Evolutionary conservation across 1,140 invertebrate species (phyloP), one percentile per base, ranked within the genome.

Genomic region (Microplitis demolitor): DNA sequence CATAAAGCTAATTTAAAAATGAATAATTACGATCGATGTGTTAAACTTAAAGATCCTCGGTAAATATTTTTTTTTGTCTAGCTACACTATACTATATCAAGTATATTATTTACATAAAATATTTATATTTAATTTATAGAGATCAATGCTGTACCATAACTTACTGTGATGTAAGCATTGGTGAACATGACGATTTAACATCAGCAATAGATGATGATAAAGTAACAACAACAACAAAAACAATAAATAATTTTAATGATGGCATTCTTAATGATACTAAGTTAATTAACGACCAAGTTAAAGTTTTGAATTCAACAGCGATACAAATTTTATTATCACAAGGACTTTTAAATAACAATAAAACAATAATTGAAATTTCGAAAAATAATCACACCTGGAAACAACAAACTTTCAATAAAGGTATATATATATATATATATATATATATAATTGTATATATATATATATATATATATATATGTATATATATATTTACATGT

Each of bases 81-180:
- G 6, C 14, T 35, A 13, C 16, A 68, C 13, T 56, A 39, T 33
- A 56, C 50, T 16, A 68, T 11, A 50, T 62, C 69, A 72, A 63
- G 5, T 64, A 58, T 56, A 33, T 8, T 24, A n/a, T 66, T 61
- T 9, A 56, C 31, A 50, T 50, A 14, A 63, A 6, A 53, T 35
- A 69, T 61, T 60, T 58, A 16, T 35, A 51, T 13, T 9, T 51
- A 14, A 13, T 50, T 54, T 72, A 31, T 4, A 91, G 91, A 13
- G 95, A 97, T 82, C 83, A 91, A 1, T 97, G 96, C 80, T 97
- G 96, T 78, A 94, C 92, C 53, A 90, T 95, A 73, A 92, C 95
- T 62, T 87, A 95, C 1, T 96, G 95, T 80, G 93, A 95, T 77
- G 93, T 95, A 2, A 93, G 91, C 2, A 85, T 93, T 8, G 91